These are phyloP conservation scores for Ischnura elegans DNA, from an alignment of 2,888 invertebrate species.

Conservation along the genomic window DNA sequence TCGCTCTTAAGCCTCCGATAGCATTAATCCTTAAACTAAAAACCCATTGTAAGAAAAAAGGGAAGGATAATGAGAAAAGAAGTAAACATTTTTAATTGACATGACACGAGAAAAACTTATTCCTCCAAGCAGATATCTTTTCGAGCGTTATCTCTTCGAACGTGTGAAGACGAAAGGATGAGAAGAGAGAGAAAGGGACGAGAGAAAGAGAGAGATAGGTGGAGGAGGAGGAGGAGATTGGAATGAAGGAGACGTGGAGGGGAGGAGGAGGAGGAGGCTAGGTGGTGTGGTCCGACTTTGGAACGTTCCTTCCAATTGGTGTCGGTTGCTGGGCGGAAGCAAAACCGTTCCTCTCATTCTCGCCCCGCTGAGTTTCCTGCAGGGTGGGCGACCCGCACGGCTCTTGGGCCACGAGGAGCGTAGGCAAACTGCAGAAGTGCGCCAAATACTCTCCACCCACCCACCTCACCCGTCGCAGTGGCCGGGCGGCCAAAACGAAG, in stretches of 20 bases:
- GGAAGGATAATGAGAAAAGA: neutral
- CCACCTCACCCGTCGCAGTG: neutral
- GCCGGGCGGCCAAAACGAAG: neutral
- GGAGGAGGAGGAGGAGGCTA: neutral
- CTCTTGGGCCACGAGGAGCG: constrained; percentile 24
- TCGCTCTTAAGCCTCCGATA: too few species aligned
- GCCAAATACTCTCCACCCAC: constrained; percentile 3
- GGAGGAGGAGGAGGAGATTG: neutral
- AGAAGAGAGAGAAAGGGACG: neutral
- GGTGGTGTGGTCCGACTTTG: constrained; percentile 52
- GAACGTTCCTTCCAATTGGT: constrained; percentile 55
- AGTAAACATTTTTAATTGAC: neutral
- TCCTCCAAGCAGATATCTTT: neutral
- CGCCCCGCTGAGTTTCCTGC: neutral
- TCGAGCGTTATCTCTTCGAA: neutral
- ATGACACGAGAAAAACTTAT: neutral
- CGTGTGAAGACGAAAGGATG: neutral
- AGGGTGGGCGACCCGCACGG: constrained; percentile 40
- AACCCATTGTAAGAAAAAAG: too few species aligned
- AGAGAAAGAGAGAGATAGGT: neutral
- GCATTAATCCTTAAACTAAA: too few species aligned
- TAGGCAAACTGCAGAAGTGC: constrained; percentile 46
- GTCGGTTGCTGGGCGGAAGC: constrained; percentile 61
- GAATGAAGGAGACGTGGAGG: neutral
- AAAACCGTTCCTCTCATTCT: neutral